Percentiles rank a stretch among this genome's conserved stretches.
Conservation (phyloP, 2,888 invertebrate genomes). For the Augiades crinisus region DNA sequence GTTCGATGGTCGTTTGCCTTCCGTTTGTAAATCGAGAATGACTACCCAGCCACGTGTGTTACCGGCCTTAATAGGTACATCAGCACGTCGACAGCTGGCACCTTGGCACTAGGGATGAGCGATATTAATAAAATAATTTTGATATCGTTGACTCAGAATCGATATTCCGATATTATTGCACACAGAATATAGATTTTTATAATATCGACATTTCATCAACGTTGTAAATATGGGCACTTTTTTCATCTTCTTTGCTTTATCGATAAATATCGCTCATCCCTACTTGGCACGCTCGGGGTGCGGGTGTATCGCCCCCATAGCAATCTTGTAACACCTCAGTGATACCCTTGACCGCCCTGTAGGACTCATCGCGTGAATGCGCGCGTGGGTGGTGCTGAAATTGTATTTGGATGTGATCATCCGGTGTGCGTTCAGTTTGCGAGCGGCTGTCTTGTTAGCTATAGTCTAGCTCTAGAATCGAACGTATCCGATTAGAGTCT, state of each 20-base stretch:
- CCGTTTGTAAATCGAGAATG: not conserved
- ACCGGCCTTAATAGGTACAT: not conserved
- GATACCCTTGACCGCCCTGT: constrained; percentile 21
- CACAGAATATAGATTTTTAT: too few relatives aligned
- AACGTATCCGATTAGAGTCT: not conserved
- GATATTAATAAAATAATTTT: too few relatives aligned
- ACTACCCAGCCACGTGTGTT: not conserved
- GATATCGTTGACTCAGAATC: too few relatives aligned
- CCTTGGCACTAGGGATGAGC: too few relatives aligned
- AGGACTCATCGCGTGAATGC: constrained; percentile 16
- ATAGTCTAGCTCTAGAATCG: too few relatives aligned
- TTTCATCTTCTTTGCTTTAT: too few relatives aligned
- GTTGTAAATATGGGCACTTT: too few relatives aligned
- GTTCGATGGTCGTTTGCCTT: not conserved
- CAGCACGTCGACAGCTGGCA: constrained; percentile 16
- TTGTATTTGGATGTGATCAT: constrained; percentile 15
- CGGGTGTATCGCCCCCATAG: constrained; percentile 10
- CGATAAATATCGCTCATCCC: too few relatives aligned
- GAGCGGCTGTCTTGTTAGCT: not conserved
- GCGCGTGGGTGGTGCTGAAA: constrained; percentile 18
- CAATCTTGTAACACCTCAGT: not conserved
- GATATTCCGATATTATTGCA: too few relatives aligned
- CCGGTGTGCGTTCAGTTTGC: not conserved
- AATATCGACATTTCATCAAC: too few relatives aligned
- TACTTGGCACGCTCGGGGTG: constrained; percentile 11